Evolutionary conservation across 2,113 vertebrate genomes (phyloP).

Genomic region (Spheniscus mendiculus): DNA sequence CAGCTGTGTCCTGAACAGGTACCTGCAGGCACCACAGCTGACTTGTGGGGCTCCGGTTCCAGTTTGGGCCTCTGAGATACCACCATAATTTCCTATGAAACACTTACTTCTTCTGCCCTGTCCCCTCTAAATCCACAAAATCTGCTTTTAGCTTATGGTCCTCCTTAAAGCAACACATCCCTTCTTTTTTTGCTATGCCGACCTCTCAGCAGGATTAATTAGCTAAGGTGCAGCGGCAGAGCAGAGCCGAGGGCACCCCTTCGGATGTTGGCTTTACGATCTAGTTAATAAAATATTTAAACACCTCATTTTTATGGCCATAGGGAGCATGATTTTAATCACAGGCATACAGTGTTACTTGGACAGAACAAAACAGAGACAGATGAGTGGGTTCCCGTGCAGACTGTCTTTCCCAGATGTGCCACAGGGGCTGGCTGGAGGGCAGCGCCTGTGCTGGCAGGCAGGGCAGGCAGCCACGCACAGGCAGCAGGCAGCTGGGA

Average conservation of each 20-base stretch:
- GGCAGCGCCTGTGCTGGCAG: neutral
- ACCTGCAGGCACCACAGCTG: neutral
- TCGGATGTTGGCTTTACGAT: neutral
- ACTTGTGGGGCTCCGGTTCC: rapidly evolving
- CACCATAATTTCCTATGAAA: neutral
- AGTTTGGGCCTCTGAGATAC: no score
- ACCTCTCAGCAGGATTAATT: neutral
- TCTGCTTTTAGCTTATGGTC: neutral
- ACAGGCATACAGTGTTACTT: neutral
- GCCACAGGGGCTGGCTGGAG: neutral
- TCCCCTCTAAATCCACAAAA: neutral
- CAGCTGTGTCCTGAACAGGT: neutral
- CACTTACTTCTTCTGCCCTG: neutral
- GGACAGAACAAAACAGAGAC: neutral
- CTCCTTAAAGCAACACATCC: neutral
- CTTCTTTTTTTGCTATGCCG: neutral
- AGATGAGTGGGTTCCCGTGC: neutral
- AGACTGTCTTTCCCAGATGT: neutral
- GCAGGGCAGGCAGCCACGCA: neutral
- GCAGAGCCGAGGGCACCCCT: neutral
- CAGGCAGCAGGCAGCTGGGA: neutral
- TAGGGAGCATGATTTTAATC: neutral
- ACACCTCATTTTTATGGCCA: neutral
- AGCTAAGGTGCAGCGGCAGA: neutral
- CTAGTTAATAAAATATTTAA: slow-evolving; percentile 44